phyloP scores from a whole-genome alignment of 1,140 invertebrate genomes.

The Drosophila nebulosa region DNA sequence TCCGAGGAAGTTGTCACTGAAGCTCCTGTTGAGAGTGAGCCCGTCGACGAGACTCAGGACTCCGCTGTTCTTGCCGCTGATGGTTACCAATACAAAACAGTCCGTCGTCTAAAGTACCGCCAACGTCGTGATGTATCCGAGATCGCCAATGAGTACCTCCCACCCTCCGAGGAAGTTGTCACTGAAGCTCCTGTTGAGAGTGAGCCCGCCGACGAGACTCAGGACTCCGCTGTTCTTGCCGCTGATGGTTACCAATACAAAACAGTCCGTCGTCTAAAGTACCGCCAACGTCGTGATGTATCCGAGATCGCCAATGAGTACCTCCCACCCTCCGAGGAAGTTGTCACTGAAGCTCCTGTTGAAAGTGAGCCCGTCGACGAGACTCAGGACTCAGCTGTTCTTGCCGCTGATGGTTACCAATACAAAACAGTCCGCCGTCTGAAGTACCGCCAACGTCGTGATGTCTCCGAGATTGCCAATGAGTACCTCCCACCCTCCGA shows the following conservation, averaged over 20 bases:
- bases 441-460: too few species aligned
- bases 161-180: constrained; percentile 34
- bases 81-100: constrained; percentile 64
- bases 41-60: constrained; percentile 22
- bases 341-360: too few species aligned
- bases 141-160: constrained; percentile 54
- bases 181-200: constrained; percentile 35
- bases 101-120: constrained; percentile 58
- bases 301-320: too few species aligned
- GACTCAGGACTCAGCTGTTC: too few species aligned
- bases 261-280: constrained; percentile 68
- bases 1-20: constrained; percentile 19
- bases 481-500: too few species aligned
- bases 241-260: constrained; percentile 67
- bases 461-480: too few species aligned
- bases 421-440: too few species aligned
- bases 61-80: constrained; percentile 47
- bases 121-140: constrained; percentile 63
- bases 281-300: constrained; percentile 67
- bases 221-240: constrained; percentile 56
- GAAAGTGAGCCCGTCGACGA: too few species aligned
- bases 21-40: constrained; percentile 7
- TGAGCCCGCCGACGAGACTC: constrained; percentile 19
- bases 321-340: too few species aligned
- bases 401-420: too few species aligned